Base-by-base conservation (phyloP, 2,797 vertebrate species). In the Girardinus metallicus region DNA sequence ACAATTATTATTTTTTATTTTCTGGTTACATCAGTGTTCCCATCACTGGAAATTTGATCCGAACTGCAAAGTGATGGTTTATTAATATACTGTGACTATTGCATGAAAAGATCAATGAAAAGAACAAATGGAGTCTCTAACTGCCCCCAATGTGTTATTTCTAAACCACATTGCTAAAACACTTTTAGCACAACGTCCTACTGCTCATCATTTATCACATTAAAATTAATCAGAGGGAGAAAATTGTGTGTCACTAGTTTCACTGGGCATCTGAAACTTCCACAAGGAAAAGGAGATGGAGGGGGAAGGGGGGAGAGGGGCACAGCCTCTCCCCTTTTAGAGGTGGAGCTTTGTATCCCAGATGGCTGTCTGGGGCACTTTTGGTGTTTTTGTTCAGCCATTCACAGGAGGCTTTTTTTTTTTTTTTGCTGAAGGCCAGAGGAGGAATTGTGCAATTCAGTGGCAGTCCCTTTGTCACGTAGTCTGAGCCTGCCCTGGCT, bases 381-480 rank as follows among this genome's bases (percentile, higher is more conserved):
- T 88, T 73, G 85, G 87, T 92, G 91, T 91, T 91, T 91, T 94
- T 93, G 92, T 94, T 90, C 89, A 83, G 87, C 82, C 89, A 85
- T 85, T 93, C 91, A 82, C 81, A 84, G 41, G 88, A 92, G 93
- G 92, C 87, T 94, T 93, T 91, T 91, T 88, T 94, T 89, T 91
- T 88, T 84, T 80, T 74, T 90, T 92, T 88, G 84, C 80, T 78
- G 81, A 51, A 3, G 74, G 85, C 79, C 78, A 68, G 83, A 81
- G 87, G 87, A 80, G 86, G 87, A 87, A 88, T 94, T 95, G 93
- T 87, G 93, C 91, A 94, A 93, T 93, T 87, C 88, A 86, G 64
- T 70, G 83, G 81, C 16, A 51, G 49, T 64, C 21, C 73, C 62
- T 88, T 84, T 88, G 91, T 95, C 95, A 96, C 93, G 90, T 95